A percentile compares a stretch with the other conserved stretches of the same genome.
Evolutionary conservation across 2,888 invertebrate genomes (phyloP).

Genomic region (Clitarchus hookeri): DNA sequence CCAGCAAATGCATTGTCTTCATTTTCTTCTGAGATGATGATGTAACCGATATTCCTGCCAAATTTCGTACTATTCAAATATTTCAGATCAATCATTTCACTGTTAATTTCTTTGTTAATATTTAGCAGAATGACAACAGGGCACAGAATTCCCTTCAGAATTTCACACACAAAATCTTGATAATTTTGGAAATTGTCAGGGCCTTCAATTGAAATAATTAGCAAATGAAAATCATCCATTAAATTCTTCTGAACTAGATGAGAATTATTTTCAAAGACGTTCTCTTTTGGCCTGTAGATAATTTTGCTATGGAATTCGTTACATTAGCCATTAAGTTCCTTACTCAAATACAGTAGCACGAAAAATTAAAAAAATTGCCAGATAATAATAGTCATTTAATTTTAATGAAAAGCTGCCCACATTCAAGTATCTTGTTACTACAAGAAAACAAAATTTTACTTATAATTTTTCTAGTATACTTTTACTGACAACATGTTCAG

Average conservation of each 20-base stretch:
- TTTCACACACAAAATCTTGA: not conserved
- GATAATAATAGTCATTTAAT: too few species aligned
- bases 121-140: not conserved
- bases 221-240: not conserved
- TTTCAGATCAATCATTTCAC: not conserved
- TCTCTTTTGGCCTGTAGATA: not conserved
- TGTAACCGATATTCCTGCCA: not conserved
- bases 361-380: too few species aligned
- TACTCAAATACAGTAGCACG: too few species aligned
- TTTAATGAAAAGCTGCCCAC: too few species aligned
- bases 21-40: constrained; percentile 1
- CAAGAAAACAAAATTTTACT: too few species aligned
- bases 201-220: not conserved
- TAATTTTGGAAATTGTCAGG: not conserved
- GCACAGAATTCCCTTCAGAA: not conserved
- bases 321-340: too few species aligned
- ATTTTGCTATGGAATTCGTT: too few species aligned
- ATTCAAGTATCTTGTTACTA: too few species aligned
- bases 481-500: too few species aligned
- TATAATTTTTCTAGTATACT: too few species aligned
- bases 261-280: not conserved
- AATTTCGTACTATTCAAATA: not conserved
- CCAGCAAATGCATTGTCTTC: not conserved
- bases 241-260: not conserved
- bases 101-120: not conserved